Base-by-base conservation (phyloP, 2,888 invertebrate genomes). In the Lycaena phlaeas region DNA sequence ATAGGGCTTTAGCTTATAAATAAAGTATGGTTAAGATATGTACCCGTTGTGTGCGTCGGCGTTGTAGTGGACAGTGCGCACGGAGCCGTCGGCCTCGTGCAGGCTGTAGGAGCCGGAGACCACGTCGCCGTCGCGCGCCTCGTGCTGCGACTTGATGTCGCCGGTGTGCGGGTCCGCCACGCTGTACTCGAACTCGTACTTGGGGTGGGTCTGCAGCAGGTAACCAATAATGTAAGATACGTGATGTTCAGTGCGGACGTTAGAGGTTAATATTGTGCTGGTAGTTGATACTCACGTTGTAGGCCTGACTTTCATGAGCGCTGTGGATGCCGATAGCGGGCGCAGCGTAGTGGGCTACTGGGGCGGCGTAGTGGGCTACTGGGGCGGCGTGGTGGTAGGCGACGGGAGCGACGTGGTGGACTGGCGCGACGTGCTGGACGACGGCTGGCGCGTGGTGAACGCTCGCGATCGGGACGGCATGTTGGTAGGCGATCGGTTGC, bases 71-170 rank as follows among this genome's bases (percentile, higher is more conserved):
- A 88, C 88, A 28, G 87, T 87, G 51, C 88, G 82, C 45, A 87
- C 66, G 49, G 87, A 87, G 52, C 88, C 88, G 42, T 86, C 87
- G 17, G 88, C 85, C 51, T 88, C 88, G 26, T 87, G 87, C 30
- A 88, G 72, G 15, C 86, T 87, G 68, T 90, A 90, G 58, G 88
- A 87, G 29, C 90, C 90, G 63, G 14, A 85, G 47, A 89, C 89
- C 26, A 85, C 86, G 54, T 89, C 87, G 3, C 89, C 90, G 57
- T 87, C 86, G 37, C 85, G 78, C 87, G 86, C 89, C 89, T 63
- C 88, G 61, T 85, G 77, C 52, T 88, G 88, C 59, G 86, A 86
- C 72, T 88, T 88, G 54, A 76, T 75, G 68, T 87, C 87, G 1
- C 86, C 87, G 42, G 87, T 86, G 51, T 87, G 86, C 1, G 74